Evolutionary conservation across 2,888 invertebrate species (phyloP), one percentile per base, ranked within the genome.

Genomic region (Dasypolia templi): DNA sequence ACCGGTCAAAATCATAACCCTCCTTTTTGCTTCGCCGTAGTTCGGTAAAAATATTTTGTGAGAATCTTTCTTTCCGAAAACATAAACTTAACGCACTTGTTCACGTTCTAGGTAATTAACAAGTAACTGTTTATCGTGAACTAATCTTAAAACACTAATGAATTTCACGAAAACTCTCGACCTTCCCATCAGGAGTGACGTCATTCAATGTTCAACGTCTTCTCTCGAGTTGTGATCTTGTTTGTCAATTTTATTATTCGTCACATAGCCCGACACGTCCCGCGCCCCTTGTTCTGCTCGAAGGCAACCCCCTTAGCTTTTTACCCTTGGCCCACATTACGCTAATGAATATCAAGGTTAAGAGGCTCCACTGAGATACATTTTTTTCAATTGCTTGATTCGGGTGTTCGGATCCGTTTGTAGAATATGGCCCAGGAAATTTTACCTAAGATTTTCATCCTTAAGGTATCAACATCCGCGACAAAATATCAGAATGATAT

Each of bases 181-280:
- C 26, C 26, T 67, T 58, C 44, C 35, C 55, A 44, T 51, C 49
- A 55, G 35, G 26, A 44, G 49, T 82, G 67, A 78, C 79, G 79
- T 64, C 83, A 82, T 56, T 72, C 67, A 78, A 55, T 44, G 72
- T 59, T 80, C 72, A 72, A 51, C 78, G 67, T 59, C 69, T 62
- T 65, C 65, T 53, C 58, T 66, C 72, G 67, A 77, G 79, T 67
- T 68, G 73, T 82, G 80, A 83, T 80, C 73, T 78, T 80, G 83
- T 82, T 82, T 78, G 72, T 64, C 78, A 72, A 78, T 80, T 78
- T 80, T 82, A 80, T 80, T 80, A 80, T 80, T 82, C 83, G 80
- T 83, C 80, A 80, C 83, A 78, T 78, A 79, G 59, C 73, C 51
- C 83, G 72, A 62, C 82, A 77, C 83, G 83, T 83, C 59, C 59